phyloP scores from a whole-genome alignment of 2,113 vertebrate genomes.

The Paracanthobrama guichenoti region DNA sequence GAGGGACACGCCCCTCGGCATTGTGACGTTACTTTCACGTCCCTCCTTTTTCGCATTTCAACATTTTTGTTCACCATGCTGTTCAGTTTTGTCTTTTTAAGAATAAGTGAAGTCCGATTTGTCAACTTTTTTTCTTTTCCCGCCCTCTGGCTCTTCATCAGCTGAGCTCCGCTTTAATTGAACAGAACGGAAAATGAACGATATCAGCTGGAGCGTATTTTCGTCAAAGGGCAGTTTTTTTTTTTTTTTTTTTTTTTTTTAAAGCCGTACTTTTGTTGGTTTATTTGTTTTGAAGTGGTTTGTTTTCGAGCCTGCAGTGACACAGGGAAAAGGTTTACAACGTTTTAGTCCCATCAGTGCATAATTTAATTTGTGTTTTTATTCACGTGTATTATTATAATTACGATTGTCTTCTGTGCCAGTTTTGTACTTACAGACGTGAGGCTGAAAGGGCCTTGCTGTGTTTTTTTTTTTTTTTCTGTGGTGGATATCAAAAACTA shows the following conservation, averaged over 20 bases:
- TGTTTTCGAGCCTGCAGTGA: slow-evolving; percentile 93
- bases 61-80: background rate
- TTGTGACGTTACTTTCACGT: slow-evolving; percentile 91
- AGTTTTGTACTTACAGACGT: slow-evolving; percentile 97
- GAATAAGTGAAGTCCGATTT: slow-evolving; percentile 68
- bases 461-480: slow-evolving; percentile 65
- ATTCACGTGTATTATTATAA: slow-evolving; percentile 76
- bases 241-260: slow-evolving; percentile 68
- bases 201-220: slow-evolving; percentile 72
- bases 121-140: slow-evolving; percentile 69
- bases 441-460: slow-evolving; percentile 85
- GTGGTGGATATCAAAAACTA: slow-evolving; percentile 96
- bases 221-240: slow-evolving; percentile 85
- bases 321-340: slow-evolving; percentile 86
- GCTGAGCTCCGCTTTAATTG: slow-evolving; percentile 55
- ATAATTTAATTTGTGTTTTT: slow-evolving; percentile 99
- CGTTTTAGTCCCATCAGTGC: slow-evolving; percentile 78
- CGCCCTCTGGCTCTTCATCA: slow-evolving; percentile 25
- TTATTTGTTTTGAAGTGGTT: slow-evolving; percentile 88
- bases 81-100: slow-evolving; percentile 39
- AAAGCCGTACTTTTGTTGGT: slow-evolving; percentile 81
- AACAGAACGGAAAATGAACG: slow-evolving; percentile 65
- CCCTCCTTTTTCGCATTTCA: slow-evolving; percentile 71
- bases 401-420: slow-evolving; percentile 98
- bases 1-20: slow-evolving; percentile 84